These are phyloP conservation scores for Moxostoma hubbsi DNA, from an alignment of 2,797 vertebrate species.

Conservation along the genomic window DNA sequence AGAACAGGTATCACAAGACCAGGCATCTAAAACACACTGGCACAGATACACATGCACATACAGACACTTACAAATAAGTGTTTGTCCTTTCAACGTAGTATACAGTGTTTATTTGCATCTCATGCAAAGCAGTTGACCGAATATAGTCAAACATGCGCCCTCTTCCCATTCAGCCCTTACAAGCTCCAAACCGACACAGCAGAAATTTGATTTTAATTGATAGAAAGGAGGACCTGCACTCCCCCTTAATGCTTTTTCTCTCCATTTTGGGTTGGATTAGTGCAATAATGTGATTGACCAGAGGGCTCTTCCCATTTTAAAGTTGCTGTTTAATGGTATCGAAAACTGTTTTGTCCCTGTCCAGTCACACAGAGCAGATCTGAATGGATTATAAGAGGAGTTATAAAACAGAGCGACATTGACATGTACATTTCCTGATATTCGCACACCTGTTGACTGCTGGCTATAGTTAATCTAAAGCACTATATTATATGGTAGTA, in stretches of 20 bases:
- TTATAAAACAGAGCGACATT: background rate
- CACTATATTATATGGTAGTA: background rate
- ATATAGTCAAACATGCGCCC: slow-evolving; percentile 14
- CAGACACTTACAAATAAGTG: slow-evolving; percentile 6
- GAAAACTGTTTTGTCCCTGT: background rate
- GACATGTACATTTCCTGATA: background rate
- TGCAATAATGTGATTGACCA: background rate
- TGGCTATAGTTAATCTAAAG: background rate
- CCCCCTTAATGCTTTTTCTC: background rate
- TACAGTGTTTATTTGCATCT: background rate
- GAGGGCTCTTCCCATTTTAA: slow-evolving; percentile 4
- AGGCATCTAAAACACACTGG: slow-evolving; percentile 74
- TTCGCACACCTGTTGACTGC: slow-evolving; percentile 1
- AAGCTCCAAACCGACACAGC: slow-evolving; percentile 20
- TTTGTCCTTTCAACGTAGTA: background rate
- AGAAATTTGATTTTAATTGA: background rate
- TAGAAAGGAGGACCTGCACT: background rate
- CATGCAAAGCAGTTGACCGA: slow-evolving; percentile 29
- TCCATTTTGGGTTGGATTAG: slow-evolving; percentile 18
- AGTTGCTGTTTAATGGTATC: background rate
- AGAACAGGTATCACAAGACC: slow-evolving; percentile 83
- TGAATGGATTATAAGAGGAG: background rate
- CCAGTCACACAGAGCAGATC: background rate
- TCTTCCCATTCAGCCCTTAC: slow-evolving; percentile 63
- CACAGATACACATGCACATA: slow-evolving; percentile 72